Conservation (phyloP, 2,113 vertebrate genomes). For the Marcusenius ussheri region DNA sequence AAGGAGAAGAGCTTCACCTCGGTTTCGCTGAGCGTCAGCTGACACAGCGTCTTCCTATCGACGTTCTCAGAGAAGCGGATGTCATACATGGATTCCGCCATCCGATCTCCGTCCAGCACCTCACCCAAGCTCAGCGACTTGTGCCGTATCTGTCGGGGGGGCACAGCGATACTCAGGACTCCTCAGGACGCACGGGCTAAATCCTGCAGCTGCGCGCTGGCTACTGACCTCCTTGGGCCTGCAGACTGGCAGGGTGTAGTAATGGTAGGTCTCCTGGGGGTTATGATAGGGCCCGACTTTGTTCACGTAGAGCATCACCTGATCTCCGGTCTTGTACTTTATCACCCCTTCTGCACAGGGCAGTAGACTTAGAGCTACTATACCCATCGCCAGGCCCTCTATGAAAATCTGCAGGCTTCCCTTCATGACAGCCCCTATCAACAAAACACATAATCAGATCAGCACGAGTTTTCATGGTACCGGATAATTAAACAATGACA, state of each 20-base stretch:
- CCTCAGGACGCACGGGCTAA: not conserved
- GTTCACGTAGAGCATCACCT: slow-evolving; percentile 80
- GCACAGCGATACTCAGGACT: not conserved
- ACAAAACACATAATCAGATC: not conserved
- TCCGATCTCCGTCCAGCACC: slow-evolving; percentile 82
- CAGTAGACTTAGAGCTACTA: slow-evolving; percentile 54
- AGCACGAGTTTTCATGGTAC: not conserved
- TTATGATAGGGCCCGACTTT: slow-evolving; percentile 92
- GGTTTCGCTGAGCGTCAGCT: slow-evolving; percentile 64
- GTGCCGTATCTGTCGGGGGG: slow-evolving; percentile 62
- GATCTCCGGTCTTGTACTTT: slow-evolving; percentile 68
- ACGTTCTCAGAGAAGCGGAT: slow-evolving; percentile 70
- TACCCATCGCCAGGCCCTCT: slow-evolving; percentile 38
- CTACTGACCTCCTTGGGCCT: slow-evolving; percentile 70
- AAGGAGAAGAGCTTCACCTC: slow-evolving; percentile 44
- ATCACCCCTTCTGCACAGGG: slow-evolving; percentile 46
- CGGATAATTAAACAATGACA: not conserved
- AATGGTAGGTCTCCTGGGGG: slow-evolving; percentile 90
- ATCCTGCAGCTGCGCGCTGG: too few species aligned
- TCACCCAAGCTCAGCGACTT: slow-evolving; percentile 83
- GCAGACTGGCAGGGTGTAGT: slow-evolving; percentile 83
- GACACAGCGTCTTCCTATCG: slow-evolving; percentile 67
- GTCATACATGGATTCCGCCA: slow-evolving; percentile 80
- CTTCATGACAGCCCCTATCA: slow-evolving; percentile 9
- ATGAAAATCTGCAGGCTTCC: slow-evolving; percentile 17